Conservation (phyloP, 2,888 invertebrate genomes). For the Orthosia gracilis region DNA sequence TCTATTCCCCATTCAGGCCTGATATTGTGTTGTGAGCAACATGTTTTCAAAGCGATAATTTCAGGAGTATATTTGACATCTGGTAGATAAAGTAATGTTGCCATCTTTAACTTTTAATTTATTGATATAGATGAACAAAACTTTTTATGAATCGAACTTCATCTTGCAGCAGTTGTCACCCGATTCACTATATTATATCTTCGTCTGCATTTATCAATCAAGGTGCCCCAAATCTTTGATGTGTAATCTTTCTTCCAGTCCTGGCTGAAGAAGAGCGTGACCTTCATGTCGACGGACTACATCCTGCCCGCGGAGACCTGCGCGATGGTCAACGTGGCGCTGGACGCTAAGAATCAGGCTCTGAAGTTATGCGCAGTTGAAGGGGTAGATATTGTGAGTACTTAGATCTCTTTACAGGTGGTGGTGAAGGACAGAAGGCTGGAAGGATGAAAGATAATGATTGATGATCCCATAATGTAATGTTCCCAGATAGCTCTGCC, state of each 20-base stretch:
- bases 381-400: constrained; percentile 97
- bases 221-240: too few relatives aligned
- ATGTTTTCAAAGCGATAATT: too few relatives aligned
- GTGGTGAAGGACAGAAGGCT: constrained; percentile 18
- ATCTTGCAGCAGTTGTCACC: too few relatives aligned
- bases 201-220: too few relatives aligned
- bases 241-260: constrained; percentile 89
- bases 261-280: constrained; percentile 97
- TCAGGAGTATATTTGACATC: too few relatives aligned
- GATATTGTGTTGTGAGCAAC: too few relatives aligned
- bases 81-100: too few relatives aligned
- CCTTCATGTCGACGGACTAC: constrained; percentile 99
- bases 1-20: too few relatives aligned
- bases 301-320: constrained; percentile 99
- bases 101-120: too few relatives aligned
- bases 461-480: background rate
- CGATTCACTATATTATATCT: too few relatives aligned
- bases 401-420: constrained; percentile 55
- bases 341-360: constrained; percentile 99
- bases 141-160: too few relatives aligned
- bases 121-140: too few relatives aligned
- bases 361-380: constrained; percentile 99
- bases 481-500: constrained; percentile 7
- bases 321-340: constrained; percentile 99
- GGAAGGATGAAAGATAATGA: constrained; percentile 29